Evolutionary conservation across 2,888 invertebrate species (phyloP).

Genomic region (Metacarcinus magister): DNA sequence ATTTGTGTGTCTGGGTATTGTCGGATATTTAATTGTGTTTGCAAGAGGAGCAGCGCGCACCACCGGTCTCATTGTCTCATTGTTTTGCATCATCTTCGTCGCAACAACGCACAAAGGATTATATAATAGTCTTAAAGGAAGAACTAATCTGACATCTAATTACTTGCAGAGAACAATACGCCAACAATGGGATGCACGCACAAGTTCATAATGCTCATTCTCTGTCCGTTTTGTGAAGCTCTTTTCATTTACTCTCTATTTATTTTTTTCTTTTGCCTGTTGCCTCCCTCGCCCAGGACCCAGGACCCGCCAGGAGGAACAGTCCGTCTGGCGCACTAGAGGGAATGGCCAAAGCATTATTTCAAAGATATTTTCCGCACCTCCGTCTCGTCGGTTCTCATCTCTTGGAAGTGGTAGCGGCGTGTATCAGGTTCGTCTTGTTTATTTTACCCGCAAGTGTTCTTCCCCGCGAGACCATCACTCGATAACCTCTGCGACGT

Average conservation of each 20-base stretch:
- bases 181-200: conserved; percentile 14
- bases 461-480: not conserved
- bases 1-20: not conserved
- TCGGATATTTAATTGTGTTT: conserved; percentile 40
- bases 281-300: conserved; percentile 1
- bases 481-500: not conserved
- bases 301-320: not conserved
- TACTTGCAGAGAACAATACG: conserved; percentile 23
- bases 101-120: conserved; percentile 35
- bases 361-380: not conserved
- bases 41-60: not conserved
- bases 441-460: not conserved
- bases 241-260: not conserved
- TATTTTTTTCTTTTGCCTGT: not conserved
- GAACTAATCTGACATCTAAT: conserved; percentile 41
- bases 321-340: not conserved
- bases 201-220: conserved; percentile 30
- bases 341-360: not conserved
- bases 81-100: conserved; percentile 44
- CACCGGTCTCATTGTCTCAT: not conserved
- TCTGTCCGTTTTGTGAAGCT: not conserved
- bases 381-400: not conserved
- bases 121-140: conserved; percentile 45
- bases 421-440: not conserved
- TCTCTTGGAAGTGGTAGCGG: not conserved